Conservation (phyloP, 2,888 invertebrate species). For the Pyrgus malvae region DNA sequence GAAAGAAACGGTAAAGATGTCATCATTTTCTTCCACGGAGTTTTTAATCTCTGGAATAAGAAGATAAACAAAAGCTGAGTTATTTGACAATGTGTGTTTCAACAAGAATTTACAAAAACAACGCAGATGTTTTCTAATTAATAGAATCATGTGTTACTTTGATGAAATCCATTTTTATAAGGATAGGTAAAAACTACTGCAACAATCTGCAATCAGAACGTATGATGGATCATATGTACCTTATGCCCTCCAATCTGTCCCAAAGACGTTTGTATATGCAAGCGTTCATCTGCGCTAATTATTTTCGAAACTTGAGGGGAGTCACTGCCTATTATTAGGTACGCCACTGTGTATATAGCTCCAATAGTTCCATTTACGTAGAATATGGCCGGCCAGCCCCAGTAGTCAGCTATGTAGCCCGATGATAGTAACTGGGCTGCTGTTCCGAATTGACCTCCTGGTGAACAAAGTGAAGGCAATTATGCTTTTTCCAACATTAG, state of each 20-base stretch:
- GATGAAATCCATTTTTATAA: too few species aligned
- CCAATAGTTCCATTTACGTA: conserved; percentile 82
- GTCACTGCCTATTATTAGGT: conserved; percentile 83
- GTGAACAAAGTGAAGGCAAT: too few species aligned
- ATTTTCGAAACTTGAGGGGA: conserved; percentile 81
- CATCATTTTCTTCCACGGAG: conserved; percentile 53
- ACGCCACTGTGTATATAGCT: conserved; percentile 77
- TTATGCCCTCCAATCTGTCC: conserved; percentile 56
- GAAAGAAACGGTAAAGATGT: conserved; percentile 82
- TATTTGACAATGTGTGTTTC: neutral
- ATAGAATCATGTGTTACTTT: too few species aligned
- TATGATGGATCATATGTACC: conserved; percentile 36
- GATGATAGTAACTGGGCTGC: conserved; percentile 79
- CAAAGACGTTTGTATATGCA: conserved; percentile 83
- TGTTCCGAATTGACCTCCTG: conserved; percentile 82
- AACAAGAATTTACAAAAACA: too few species aligned
- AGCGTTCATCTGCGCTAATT: conserved; percentile 83
- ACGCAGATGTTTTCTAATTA: too few species aligned
- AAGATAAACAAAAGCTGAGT: neutral
- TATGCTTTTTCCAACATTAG: too few species aligned
- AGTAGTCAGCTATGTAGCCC: conserved; percentile 56
- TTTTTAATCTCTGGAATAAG: conserved; percentile 1
- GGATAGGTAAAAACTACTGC: too few species aligned
- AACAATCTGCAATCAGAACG: too few species aligned
- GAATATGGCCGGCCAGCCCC: conserved; percentile 87